Evolutionary conservation across 2,888 invertebrate genomes (phyloP), one percentile per base, ranked within the genome.

Genomic region (Cynaeus angustus): DNA sequence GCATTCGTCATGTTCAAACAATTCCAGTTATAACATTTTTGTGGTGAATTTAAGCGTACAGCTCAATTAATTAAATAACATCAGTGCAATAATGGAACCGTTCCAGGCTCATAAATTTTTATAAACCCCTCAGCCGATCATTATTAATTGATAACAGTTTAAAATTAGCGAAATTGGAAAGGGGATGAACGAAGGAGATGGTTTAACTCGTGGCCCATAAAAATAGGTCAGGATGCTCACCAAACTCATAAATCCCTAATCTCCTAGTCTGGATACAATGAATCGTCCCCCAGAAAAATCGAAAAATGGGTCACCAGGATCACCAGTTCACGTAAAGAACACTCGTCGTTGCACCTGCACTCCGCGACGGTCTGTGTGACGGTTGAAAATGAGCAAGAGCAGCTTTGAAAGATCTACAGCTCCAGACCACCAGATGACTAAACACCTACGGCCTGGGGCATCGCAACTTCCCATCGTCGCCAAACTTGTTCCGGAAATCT

Each of bases 401-500:
- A 50, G 43, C 52, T 38, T 58, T n/a, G 38, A 58, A 50, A 66
- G 68, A 61, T 64, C 58, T 33, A 65, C 65, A 41, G 56, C 56
- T 55, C 48, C 56, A 46, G 71, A 67, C 64, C 70, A 65, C 56
- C 65, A 68, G 70, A 73, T 75, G 74, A 73, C 74, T 73, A 71
- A 71, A 75, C 72, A 73, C 74, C 75, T 70, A 74, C 72, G 66
- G 70, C 66, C 66, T 16, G 53, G 52, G 65, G 69, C 59, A 59
- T 37, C 55, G 70, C 73, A 41, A 70, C 72, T 75, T 75, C 75
- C 73, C 74, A 76, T 72, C 70, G 46, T 43, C 59, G 41, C 67
- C 70, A 48, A 70, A 72, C 70, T 70, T 62, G 71, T 62, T 72
- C 73, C 74, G 73, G 76, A 71, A 72, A 74, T 73, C 71, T 69